phyloP scores from a whole-genome alignment of 2,888 invertebrate genomes.

The Meteorus cinctellus region DNA sequence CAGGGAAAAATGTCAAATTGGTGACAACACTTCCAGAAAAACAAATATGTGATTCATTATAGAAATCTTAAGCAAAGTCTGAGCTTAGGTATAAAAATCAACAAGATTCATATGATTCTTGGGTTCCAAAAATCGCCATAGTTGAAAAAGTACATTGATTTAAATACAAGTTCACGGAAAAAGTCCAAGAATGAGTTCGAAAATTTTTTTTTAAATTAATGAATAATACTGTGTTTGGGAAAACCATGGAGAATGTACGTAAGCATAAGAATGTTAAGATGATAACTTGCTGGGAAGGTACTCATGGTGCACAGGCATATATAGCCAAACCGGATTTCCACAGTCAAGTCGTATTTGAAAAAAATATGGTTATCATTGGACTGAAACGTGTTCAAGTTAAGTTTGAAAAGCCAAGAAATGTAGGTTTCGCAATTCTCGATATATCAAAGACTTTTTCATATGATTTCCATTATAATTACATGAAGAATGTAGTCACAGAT shows the following conservation, averaged over 20 bases:
- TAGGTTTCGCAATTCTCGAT: too few relatives aligned
- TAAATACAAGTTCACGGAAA: slow-evolving; percentile 61
- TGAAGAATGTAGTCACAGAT: too few relatives aligned
- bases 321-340: slow-evolving; percentile 62
- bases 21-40: neutral
- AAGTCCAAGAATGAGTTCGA: slow-evolving; percentile 54
- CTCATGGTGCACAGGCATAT: slow-evolving; percentile 59
- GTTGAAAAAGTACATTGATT: slow-evolving; percentile 35
- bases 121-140: neutral
- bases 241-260: slow-evolving; percentile 68
- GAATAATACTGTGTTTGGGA: slow-evolving; percentile 9
- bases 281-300: slow-evolving; percentile 54
- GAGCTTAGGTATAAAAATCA: neutral
- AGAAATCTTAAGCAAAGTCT: neutral
- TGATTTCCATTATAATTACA: too few relatives aligned
- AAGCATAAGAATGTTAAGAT: slow-evolving; percentile 63
- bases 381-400: slow-evolving; percentile 38
- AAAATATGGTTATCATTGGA: slow-evolving; percentile 64
- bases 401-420: neutral
- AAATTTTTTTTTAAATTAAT: slow-evolving; percentile 59
- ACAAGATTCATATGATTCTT: neutral
- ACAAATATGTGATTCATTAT: neutral
- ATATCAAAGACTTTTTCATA: too few relatives aligned
- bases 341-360: slow-evolving; percentile 57
- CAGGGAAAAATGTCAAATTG: neutral